Evolutionary conservation across 2,113 vertebrate species (phyloP), one percentile per base, ranked within the genome.

Genomic region (Tetraodon nigroviridis): DNA sequence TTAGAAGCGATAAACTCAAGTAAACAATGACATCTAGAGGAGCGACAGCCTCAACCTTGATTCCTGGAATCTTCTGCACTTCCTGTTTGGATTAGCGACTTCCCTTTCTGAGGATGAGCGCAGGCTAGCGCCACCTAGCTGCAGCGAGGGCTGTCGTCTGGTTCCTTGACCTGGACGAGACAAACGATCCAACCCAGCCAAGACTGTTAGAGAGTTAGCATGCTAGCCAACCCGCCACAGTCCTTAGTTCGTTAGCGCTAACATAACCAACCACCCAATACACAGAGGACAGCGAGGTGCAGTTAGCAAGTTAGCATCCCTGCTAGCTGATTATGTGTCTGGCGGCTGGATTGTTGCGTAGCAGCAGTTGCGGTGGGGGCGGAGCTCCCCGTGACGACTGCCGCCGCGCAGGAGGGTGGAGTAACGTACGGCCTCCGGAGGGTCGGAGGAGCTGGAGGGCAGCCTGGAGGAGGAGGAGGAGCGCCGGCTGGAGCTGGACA

Each of bases 391-490:
- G 85, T 84, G 79, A 67, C 83, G 84, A 80, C 83, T 80, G 78
- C 71, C 66, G 80, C 81, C 75, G 71, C 71, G 68, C 22, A 64
- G 53, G 17, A 65, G 65, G 2, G 61, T 76, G 29, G 72, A 69
- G 71, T 94, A 95, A 97, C 96, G 93, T 98, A 98, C 96, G 92
- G 94, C 93, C 90, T 90, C 85, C 55, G 92, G 88, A n/a, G 92
- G 65, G 24, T 98, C 93, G 0, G 68, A 71, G 50, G 61, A 17
- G 83, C 86, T 87, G 32, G 92, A 91, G 76, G 92, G 66, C 47
- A 90, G 89, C 29, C 92, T 88, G 84, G 88, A 74, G 66, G 78
- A 78, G 53, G 85, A 83, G 5, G 78, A 71, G 27, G 85, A 84
- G 54, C 75, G 82, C 54, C 62, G 80, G 58, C 67, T 8, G 37